A percentile compares a stretch with the other conserved stretches of the same genome.
phyloP scores from a whole-genome alignment of 2,888 invertebrate genomes.

The Tachina grossa region DNA sequence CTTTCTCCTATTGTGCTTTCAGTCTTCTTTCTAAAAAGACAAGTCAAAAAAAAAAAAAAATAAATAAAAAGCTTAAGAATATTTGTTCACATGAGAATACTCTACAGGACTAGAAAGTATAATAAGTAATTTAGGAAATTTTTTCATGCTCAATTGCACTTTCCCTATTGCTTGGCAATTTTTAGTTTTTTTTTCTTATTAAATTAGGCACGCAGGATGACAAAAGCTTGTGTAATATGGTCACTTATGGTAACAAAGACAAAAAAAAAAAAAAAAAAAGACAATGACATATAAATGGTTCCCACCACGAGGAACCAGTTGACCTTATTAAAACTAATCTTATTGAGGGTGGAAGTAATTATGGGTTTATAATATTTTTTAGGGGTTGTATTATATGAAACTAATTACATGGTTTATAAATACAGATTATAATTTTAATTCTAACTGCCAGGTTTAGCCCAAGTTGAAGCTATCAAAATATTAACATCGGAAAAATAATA shows the following conservation, averaged over 20 bases:
- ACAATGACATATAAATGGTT: conserved; percentile 3
- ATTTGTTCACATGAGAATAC: not conserved
- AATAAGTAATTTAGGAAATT: conserved; percentile 51
- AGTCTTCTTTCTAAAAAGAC: not conserved
- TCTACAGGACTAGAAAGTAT: not conserved
- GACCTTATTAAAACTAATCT: conserved; percentile 24
- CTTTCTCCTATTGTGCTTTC: conserved; percentile 2
- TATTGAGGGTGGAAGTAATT: not conserved
- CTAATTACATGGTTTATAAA: no score
- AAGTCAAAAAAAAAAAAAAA: not conserved
- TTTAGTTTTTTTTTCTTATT: conserved; percentile 29
- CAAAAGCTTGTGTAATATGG: conserved; percentile 52
- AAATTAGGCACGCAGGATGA: conserved; percentile 67
- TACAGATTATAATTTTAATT: no score
- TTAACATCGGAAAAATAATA: no score
- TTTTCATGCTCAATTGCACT: conserved; percentile 44
- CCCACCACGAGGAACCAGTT: conserved; percentile 35
- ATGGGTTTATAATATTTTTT: not conserved
- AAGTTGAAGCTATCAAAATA: no score
- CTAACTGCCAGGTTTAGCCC: no score
- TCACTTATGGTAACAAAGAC: conserved; percentile 55
- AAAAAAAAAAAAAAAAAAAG: conserved; percentile 16
- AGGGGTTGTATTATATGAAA: not conserved
- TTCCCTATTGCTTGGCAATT: conserved; percentile 49
- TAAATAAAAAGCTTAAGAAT: not conserved